Base-by-base conservation (phyloP, 2,797 vertebrate genomes). In the Sebastes iracundus region DNA sequence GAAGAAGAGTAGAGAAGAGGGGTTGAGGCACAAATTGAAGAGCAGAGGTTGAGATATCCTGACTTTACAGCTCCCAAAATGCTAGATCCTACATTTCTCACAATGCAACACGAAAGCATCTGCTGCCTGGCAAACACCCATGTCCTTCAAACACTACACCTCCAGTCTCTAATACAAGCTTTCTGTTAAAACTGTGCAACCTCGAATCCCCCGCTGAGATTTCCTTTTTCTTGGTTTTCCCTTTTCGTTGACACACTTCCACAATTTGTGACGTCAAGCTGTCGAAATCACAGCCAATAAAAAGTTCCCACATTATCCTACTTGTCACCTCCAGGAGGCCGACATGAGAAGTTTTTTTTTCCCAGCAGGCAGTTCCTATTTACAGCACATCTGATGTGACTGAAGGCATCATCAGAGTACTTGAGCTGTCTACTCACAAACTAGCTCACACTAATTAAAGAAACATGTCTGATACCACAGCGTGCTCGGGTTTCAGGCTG, bases 341-440 rank as follows among this genome's bases (percentile, higher is more conserved):
- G 38, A 83, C 80, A 61, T 85, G 72, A 87, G 71, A 79, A 8
- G 14, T 10, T 52, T 52, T 52, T 82, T 82, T 59, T 35, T 42
- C 86, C 77, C 83, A 61, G 80, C 79, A 81, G 75, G 79, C 80
- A 68, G 76, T 25, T 90, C 82, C 80, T 87, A 87, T 90, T 91
- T 92, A 49, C 81, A 79, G 87, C 77, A 30, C 74, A 72, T 82
- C 58, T 67, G 76, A 87, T 79, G 25, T 53, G 85, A 87, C 83
- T 88, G 90, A 86, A 80, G 81, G 86, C 83, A 75, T 25, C 79
- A 72, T 81, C 83, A 72, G 76, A 90, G 66, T 2, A 35, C 58
- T 77, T 60, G 62, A 65, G 66, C 35, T 32, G 58, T 75, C 72
- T 8, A 30, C 83, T 82, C 76, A 79, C 72, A 78, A 80, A 88